These are phyloP conservation scores for Silurus meridionalis DNA, from an alignment of 2,113 vertebrate species.

Conservation along the genomic window DNA sequence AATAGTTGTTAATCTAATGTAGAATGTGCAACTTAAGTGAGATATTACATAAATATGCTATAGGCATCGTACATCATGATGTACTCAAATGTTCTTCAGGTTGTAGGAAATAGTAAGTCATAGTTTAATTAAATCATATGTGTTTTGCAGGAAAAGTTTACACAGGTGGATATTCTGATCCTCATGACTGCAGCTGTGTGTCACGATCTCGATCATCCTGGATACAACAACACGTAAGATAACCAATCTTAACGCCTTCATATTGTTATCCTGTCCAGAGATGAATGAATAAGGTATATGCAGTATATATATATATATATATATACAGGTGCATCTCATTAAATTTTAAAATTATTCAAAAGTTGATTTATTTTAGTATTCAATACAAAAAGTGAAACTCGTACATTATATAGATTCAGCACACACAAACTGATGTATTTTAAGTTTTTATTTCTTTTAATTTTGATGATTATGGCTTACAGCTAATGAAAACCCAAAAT, in stretches of 20 bases:
- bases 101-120: neutral
- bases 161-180: slow-evolving; percentile 82
- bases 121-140: neutral
- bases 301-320: no score
- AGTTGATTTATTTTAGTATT: no score
- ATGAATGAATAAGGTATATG: neutral
- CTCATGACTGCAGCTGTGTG: slow-evolving; percentile 91
- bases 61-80: neutral
- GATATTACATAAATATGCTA: neutral
- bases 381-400: no score
- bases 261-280: neutral
- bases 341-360: no score
- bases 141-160: slow-evolving; percentile 80
- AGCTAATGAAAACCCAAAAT: no score
- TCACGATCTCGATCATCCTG: slow-evolving; percentile 91
- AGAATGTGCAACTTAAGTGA: neutral
- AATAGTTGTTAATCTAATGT: neutral
- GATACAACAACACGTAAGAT: slow-evolving; percentile 89
- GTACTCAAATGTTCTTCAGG: neutral
- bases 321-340: no score
- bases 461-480: no score
- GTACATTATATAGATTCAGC: no score
- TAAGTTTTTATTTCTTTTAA: no score
- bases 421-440: no score
- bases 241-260: neutral